Conservation (phyloP, 2,113 vertebrate genomes). For the Apteryx mantelli region DNA sequence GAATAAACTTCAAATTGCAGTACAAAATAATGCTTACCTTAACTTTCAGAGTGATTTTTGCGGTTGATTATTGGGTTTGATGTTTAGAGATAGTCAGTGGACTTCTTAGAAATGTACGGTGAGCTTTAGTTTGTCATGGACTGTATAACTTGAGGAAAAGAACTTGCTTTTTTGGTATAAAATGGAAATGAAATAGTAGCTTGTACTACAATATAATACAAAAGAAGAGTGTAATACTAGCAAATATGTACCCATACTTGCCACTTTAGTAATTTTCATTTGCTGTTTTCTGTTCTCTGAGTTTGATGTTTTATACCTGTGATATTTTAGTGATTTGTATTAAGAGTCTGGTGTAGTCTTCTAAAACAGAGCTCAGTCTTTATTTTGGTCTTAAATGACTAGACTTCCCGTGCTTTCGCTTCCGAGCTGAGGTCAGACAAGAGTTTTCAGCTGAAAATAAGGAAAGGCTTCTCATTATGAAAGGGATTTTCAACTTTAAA, state of each 20-base stretch:
- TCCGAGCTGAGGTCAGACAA: not conserved
- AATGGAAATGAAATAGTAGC: not conserved
- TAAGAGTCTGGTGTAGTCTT: not conserved
- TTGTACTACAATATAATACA: not conserved
- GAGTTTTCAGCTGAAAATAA: not conserved
- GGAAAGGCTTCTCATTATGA: not conserved
- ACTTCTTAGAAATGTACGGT: not conserved
- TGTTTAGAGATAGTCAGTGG: not conserved
- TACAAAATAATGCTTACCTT: not conserved
- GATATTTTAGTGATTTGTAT: not conserved
- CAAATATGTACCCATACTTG: not conserved
- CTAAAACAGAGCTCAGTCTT: fast-evolving
- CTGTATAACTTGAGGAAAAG: fast-evolving
- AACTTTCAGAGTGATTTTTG: not conserved
- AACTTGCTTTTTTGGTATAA: not conserved
- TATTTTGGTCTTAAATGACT: not conserved
- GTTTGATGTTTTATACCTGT: not conserved
- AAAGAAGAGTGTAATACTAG: not conserved
- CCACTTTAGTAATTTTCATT: not conserved
- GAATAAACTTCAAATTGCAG: not conserved
- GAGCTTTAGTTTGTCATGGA: fast-evolving
- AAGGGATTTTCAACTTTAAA: not conserved
- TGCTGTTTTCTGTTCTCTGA: not conserved
- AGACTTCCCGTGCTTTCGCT: fast-evolving
- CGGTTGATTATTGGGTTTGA: not conserved